Conservation (phyloP, 2,797 vertebrate species). For the Pangasius krempfi region DNA sequence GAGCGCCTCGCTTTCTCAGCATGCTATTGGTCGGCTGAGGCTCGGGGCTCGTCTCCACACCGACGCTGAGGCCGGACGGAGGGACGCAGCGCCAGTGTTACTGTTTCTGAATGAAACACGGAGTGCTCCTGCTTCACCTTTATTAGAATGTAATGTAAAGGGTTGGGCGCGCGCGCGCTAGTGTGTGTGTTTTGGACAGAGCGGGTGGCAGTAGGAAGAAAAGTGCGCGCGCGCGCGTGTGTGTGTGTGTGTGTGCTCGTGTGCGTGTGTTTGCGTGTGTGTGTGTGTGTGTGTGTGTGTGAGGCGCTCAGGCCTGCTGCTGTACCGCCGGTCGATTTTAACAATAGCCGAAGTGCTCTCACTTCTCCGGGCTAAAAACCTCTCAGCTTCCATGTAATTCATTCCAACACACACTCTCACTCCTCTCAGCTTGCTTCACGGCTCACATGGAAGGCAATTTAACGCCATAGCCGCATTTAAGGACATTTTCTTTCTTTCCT, state of each 20-base stretch:
- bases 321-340: constrained; percentile 77
- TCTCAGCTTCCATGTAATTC: constrained; percentile 42
- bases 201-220: not conserved
- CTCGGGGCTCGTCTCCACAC: constrained; percentile 66
- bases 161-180: not conserved
- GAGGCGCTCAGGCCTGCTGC: constrained; percentile 66
- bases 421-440: constrained; percentile 11
- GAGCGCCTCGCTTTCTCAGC: constrained; percentile 62
- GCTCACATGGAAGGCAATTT: constrained; percentile 58
- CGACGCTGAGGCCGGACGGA: constrained; percentile 70
- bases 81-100: constrained; percentile 63
- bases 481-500: constrained; percentile 38
- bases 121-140: not conserved
- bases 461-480: constrained; percentile 61
- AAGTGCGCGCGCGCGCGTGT: not conserved
- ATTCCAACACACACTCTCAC: constrained; percentile 52
- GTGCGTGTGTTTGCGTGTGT: not conserved
- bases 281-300: not conserved
- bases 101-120: constrained; percentile 72
- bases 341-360: constrained; percentile 75
- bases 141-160: constrained; percentile 32
- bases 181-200: constrained; percentile 59
- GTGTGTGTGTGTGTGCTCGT: not conserved
- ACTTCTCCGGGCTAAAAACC: constrained; percentile 39
- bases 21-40: constrained; percentile 69